phyloP scores from a whole-genome alignment of 2,797 vertebrate species.

The Enteromius mattozi region DNA sequence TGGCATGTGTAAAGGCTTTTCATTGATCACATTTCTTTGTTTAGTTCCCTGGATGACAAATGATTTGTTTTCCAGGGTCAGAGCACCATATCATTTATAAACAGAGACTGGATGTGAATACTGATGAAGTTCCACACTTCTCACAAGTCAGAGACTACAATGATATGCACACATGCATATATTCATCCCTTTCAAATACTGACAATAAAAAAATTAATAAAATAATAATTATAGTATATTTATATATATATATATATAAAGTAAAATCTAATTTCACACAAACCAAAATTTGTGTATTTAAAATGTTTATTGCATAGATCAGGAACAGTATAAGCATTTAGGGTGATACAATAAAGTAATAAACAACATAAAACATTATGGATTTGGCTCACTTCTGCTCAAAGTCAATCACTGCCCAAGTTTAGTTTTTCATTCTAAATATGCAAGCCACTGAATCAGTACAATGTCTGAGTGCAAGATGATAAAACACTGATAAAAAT shows the following conservation, averaged over 20 bases:
- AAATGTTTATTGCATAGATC: conserved; percentile 56
- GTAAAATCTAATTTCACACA: background rate
- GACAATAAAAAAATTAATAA: background rate
- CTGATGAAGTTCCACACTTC: background rate
- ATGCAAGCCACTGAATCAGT: background rate
- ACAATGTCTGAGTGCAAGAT: background rate
- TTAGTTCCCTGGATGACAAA: background rate
- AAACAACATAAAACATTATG: background rate
- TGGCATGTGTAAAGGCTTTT: background rate
- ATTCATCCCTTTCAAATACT: background rate
- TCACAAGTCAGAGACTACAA: background rate
- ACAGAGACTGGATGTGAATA: conserved; percentile 3
- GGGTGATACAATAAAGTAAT: background rate
- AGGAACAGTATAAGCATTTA: conserved; percentile 1
- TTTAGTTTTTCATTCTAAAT: background rate
- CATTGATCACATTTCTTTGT: conserved; percentile 13
- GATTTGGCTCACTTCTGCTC: conserved; percentile 6
- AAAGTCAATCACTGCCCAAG: background rate
- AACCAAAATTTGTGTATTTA: background rate
- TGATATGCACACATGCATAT: background rate
- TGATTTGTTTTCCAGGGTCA: background rate
- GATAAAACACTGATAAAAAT: background rate
- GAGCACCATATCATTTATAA: conserved; percentile 11
- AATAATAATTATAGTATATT: too few relatives aligned
- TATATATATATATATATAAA: too few relatives aligned